phyloP scores from a whole-genome alignment of 2,797 vertebrate genomes.

The Nyctalus aviator region DNA sequence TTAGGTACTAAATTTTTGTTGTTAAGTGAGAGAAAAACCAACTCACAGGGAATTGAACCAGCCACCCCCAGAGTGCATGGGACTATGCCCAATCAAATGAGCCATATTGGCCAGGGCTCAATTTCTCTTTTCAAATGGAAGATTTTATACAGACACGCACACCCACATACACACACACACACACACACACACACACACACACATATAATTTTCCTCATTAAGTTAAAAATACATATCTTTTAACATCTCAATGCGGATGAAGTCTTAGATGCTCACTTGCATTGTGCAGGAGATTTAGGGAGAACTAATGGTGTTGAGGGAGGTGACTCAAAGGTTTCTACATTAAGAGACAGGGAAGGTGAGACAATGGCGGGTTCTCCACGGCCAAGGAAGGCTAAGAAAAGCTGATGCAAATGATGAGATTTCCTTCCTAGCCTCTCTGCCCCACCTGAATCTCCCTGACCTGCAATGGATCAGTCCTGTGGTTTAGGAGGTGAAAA shows the following conservation, averaged over 20 bases:
- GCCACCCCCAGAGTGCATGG: background rate
- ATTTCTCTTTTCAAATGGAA: constrained; percentile 13
- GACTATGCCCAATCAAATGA: background rate
- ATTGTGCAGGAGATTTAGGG: background rate
- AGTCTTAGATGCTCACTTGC: background rate
- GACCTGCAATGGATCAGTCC: background rate
- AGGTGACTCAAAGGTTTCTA: background rate
- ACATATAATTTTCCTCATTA: background rate
- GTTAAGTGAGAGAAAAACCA: too few species aligned
- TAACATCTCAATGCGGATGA: background rate
- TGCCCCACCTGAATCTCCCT: background rate
- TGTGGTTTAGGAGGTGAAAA: background rate
- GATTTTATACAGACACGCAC: too few species aligned
- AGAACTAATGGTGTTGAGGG: background rate
- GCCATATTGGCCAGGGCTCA: background rate
- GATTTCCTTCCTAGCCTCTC: background rate
- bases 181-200: too few species aligned
- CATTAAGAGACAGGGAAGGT: background rate
- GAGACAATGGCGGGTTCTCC: background rate
- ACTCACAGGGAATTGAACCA: background rate
- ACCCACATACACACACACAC: too few species aligned
- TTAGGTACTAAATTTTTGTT: too few species aligned
- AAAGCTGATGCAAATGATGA: background rate
- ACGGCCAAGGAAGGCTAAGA: background rate
- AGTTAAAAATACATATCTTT: constrained; percentile 28